These are phyloP conservation scores for Sarcophaga caerulescens DNA, from an alignment of 2,888 invertebrate species.

Conservation along the genomic window DNA sequence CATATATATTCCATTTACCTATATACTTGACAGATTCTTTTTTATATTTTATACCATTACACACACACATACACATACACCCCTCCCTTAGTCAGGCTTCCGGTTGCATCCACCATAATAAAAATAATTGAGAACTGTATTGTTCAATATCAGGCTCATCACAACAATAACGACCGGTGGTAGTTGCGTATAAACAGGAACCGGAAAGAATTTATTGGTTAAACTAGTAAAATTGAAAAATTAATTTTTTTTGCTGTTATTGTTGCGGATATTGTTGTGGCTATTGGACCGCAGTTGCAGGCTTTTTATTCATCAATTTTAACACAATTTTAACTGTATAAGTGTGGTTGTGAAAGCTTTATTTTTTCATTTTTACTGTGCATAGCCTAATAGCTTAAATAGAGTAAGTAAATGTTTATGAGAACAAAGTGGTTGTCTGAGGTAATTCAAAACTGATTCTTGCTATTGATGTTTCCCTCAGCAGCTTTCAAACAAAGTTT, in stretches of 20 bases:
- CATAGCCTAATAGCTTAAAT: no score
- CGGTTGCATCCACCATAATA: no score
- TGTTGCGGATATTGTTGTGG: slow-evolving; percentile 26
- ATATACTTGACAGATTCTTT: background rate
- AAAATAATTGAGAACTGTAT: background rate
- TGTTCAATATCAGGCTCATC: background rate
- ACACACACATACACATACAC: background rate
- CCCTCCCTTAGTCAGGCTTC: background rate
- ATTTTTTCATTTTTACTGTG: background rate
- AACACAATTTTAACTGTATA: background rate
- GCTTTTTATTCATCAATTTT: background rate
- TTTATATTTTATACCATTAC: no score
- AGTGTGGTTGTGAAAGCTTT: background rate
- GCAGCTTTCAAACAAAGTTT: no score
- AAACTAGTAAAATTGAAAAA: slow-evolving; percentile 31
- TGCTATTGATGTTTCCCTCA: no score
- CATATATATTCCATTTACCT: background rate
- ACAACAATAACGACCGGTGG: background rate
- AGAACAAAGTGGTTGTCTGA: no score
- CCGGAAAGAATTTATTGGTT: slow-evolving; percentile 31
- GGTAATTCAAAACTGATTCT: no score
- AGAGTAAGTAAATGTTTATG: no score
- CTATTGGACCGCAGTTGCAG: background rate
- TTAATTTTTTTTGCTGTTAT: slow-evolving; percentile 13
- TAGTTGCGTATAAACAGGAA: background rate